Conservation (phyloP, 92 coral and sea anemone species). For the Epizoanthus illoricatus region DNA sequence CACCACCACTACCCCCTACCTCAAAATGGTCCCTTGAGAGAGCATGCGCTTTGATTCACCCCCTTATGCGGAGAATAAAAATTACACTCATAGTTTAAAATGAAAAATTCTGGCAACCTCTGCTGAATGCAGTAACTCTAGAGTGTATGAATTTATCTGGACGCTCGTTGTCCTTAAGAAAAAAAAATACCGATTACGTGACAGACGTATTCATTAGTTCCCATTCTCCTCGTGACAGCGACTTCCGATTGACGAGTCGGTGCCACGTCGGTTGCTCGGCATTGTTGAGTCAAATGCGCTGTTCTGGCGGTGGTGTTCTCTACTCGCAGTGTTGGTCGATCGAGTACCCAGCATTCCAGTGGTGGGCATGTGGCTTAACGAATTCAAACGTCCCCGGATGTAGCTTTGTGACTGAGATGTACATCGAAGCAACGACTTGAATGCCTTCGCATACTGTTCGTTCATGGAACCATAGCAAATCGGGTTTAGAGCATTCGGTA, state of each 20-base stretch:
- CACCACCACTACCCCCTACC: too few relatives aligned
- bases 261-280: background rate
- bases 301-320: conserved; percentile 2
- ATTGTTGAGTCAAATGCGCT: conserved; percentile 3
- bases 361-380: conserved; percentile 21
- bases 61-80: too few relatives aligned
- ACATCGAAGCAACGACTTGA: conserved; percentile 55
- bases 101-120: too few relatives aligned
- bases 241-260: conserved; percentile 2
- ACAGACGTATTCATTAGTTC: too few relatives aligned
- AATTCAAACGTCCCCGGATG: conserved; percentile 34
- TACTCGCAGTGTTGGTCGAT: background rate
- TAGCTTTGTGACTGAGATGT: conserved; percentile 32
- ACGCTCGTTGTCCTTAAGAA: too few relatives aligned
- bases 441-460: conserved; percentile 69
- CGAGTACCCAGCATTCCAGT: conserved; percentile 23
- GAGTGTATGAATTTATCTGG: too few relatives aligned
- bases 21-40: too few relatives aligned
- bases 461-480: conserved; percentile 81
- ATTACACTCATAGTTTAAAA: too few relatives aligned
- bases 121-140: too few relatives aligned
- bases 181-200: too few relatives aligned
- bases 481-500: conserved; percentile 86
- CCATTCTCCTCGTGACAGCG: background rate
- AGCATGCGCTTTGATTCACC: too few relatives aligned